A percentile compares a stretch with the other conserved stretches of the same genome.
phyloP scores from a whole-genome alignment of 2,888 invertebrate genomes.

The Diadegma fenestrale region DNA sequence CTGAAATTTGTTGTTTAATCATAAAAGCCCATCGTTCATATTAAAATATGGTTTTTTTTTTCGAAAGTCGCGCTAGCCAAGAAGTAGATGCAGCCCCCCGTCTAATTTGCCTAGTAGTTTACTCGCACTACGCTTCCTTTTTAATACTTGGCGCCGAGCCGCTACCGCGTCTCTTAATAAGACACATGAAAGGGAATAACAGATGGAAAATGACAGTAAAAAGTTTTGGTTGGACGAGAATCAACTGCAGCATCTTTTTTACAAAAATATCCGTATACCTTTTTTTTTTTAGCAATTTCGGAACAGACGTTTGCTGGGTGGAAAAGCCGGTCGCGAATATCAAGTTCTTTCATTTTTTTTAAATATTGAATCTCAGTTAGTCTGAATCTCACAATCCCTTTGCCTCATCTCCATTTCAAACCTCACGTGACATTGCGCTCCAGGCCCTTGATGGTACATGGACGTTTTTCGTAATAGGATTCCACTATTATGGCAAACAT shows the following conservation, averaged over 20 bases:
- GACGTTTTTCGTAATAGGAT: conserved; percentile 2
- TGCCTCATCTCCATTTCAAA: conserved; percentile 2
- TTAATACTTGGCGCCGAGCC: too few species aligned
- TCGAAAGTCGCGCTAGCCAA: too few species aligned
- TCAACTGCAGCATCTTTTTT: neutral
- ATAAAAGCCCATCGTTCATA: too few species aligned
- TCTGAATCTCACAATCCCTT: neutral
- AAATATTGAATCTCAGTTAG: neutral
- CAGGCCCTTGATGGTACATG: conserved; percentile 1
- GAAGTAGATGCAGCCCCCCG: too few species aligned
- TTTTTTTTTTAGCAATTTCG: neutral
- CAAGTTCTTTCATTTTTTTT: neutral
- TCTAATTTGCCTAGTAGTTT: too few species aligned
- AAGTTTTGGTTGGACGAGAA: neutral
- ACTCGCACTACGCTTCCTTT: too few species aligned
- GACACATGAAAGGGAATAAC: neutral
- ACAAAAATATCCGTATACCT: neutral
- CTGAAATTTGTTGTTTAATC: too few species aligned
- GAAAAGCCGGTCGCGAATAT: neutral
- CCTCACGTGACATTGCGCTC: conserved; percentile 30
- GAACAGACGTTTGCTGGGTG: neutral
- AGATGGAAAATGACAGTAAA: neutral
- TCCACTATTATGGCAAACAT: conserved; percentile 7
- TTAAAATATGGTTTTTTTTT: too few species aligned
- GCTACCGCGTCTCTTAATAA: too few species aligned